Evolutionary conservation across 1,140 invertebrate genomes (phyloP), one percentile per base, ranked within the genome.

Genomic region (Wiebesia pumilae): DNA sequence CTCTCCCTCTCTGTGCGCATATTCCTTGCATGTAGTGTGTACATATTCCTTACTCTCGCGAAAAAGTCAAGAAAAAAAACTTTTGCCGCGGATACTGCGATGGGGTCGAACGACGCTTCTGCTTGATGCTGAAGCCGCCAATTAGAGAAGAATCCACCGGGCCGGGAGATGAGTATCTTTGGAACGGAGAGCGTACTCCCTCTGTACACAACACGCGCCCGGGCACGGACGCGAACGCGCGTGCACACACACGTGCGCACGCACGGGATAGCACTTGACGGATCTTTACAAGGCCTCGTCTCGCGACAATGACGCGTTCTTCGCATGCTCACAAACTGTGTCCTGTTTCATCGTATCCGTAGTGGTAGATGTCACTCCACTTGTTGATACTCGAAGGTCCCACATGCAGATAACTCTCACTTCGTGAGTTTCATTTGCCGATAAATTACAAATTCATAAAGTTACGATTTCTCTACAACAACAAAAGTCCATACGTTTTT

Each of bases 101-200:
- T 87, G 88, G 88, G 81, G 88, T 90, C 88, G 86, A 89, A 88
- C 84, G 88, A 83, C 78, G 87, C 75, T 87, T 73, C 30, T 62
- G 84, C 65, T 84, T 30, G 33, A 80, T 80, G 43, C 16, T 30
- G 78, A 87, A 87, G 81, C 73, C 81, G 85, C 89, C 88, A 90
- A 90, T 89, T 90, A 89, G 88, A 88, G 88, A 89, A 88, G 89
- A 89, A 90, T 89, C 87, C 88, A 84, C 87, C 84, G 87, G 87
- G 83, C 81, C 16, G 54, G 62, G 35, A 90, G 89, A 90, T 90
- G 84, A 88, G 85, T 90, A 90, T 90, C 89, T 89, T 67, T 87
- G 87, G 81, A 87, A 27, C 33, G 7, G 27, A 33, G 71, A 75
- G 7, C n/a, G 67, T 14, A 69, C 58, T 62, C 58, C 58, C 58